Evolutionary conservation across 2,113 vertebrate species (phyloP).

Genomic region (Rhynchomys soricoides): DNA sequence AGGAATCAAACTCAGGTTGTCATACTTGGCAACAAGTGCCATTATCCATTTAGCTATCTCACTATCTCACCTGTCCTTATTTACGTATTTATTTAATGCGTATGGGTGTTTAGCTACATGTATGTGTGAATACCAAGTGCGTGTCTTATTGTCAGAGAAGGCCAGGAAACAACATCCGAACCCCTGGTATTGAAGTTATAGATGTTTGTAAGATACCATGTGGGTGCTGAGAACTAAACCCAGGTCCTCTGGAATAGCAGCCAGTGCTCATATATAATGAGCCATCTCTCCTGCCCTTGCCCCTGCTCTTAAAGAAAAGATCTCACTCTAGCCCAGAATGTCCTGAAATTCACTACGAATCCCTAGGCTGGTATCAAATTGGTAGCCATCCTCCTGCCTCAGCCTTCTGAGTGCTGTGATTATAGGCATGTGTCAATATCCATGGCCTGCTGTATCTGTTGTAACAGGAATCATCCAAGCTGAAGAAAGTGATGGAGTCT

Average conservation of each 20-base stretch:
- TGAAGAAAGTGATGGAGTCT: conserved; percentile 1
- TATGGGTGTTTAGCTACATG: not conserved
- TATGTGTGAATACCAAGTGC: not conserved
- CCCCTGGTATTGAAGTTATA: not conserved
- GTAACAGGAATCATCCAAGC: conserved; percentile 29
- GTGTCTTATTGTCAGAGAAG: not conserved
- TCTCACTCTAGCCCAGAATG: not conserved
- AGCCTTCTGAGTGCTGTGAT: not conserved
- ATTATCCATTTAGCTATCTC: not conserved
- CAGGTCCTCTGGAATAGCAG: not conserved
- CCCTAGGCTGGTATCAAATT: not conserved
- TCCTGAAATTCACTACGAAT: not conserved
- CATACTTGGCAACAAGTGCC: not conserved
- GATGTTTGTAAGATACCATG: not conserved
- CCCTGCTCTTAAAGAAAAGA: not conserved
- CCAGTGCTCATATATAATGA: not conserved
- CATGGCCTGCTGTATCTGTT: not conserved
- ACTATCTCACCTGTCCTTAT: not conserved
- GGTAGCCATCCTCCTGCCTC: not conserved
- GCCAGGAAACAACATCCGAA: not conserved
- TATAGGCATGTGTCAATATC: not conserved
- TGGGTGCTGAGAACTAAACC: not conserved
- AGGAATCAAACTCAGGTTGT: not conserved
- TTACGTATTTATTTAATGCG: not conserved
- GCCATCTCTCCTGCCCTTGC: not conserved